Evolutionary conservation across 2,888 invertebrate species (phyloP).

Genomic region (Standfussiana lucernea): DNA sequence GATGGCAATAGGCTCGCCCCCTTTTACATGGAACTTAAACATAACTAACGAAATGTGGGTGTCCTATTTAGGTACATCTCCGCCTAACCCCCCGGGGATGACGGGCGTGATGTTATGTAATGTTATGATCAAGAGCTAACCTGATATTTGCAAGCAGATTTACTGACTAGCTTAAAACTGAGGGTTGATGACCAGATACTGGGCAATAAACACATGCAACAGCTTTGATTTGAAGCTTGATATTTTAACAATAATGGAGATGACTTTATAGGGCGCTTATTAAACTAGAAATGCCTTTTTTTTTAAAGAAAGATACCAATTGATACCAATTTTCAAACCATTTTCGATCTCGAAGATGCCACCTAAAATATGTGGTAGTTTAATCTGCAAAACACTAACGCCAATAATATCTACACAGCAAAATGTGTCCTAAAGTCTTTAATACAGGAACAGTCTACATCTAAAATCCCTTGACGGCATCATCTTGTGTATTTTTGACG

Average conservation of each 20-base stretch:
- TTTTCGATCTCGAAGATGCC: background rate
- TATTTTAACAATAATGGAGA: background rate
- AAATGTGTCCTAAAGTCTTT: slow-evolving; percentile 3
- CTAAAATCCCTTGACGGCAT: slow-evolving; percentile 20
- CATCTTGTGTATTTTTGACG: background rate
- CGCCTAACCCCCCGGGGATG: too few relatives aligned
- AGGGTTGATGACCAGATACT: background rate
- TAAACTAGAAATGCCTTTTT: background rate
- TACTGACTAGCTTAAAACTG: background rate
- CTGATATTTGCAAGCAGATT: slow-evolving; percentile 3
- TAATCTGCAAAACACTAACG: background rate
- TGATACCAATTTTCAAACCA: background rate
- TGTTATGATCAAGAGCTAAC: background rate
- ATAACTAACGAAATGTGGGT: too few relatives aligned
- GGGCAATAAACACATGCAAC: background rate
- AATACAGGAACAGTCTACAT: background rate
- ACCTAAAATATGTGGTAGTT: background rate
- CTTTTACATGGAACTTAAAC: too few relatives aligned
- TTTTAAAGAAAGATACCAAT: background rate
- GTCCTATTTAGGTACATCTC: too few relatives aligned
- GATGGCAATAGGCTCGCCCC: too few relatives aligned
- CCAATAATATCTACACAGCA: slow-evolving; percentile 3
- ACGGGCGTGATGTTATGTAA: too few relatives aligned
- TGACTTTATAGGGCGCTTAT: background rate
- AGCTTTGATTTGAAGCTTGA: slow-evolving; percentile 14